These are phyloP conservation scores for Scelioninae gen. 1 DNA, from an alignment of 2,888 invertebrate genomes.

Conservation along the genomic window DNA sequence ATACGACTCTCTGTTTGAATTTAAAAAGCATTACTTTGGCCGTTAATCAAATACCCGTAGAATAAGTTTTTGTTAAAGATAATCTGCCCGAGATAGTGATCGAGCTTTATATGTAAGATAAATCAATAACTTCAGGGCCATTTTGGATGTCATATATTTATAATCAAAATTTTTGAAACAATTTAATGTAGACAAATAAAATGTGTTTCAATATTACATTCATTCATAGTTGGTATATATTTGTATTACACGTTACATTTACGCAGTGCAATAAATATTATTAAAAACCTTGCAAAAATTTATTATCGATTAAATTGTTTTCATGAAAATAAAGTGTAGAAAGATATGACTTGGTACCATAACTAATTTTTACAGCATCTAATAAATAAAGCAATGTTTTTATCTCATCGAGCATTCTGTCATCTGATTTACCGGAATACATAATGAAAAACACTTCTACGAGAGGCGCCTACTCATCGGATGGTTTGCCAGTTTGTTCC, in stretches of 20 bases:
- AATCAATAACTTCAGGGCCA: constrained; percentile 28
- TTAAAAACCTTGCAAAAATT: too few relatives aligned
- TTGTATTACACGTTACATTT: too few relatives aligned
- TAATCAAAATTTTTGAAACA: constrained; percentile 2
- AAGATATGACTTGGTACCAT: too few relatives aligned
- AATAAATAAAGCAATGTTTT: constrained; percentile 16
- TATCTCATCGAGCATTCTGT: constrained; percentile 24
- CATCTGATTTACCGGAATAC: constrained; percentile 35
- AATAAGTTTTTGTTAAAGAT: constrained; percentile 38
- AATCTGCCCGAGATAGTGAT: constrained; percentile 42
- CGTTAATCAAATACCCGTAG: constrained; percentile 44
- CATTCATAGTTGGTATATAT: too few relatives aligned
- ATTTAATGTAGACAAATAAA: neutral
- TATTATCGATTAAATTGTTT: neutral
- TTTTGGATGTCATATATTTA: neutral
- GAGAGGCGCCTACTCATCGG: constrained; percentile 62
- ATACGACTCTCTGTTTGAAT: constrained; percentile 25
- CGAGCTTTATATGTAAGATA: constrained; percentile 2
- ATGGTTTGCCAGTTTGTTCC: constrained; percentile 74
- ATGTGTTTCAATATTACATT: neutral
- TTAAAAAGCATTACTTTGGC: constrained; percentile 35
- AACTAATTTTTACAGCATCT: neutral
- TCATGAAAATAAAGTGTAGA: neutral
- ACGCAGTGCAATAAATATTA: too few relatives aligned
- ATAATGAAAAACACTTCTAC: constrained; percentile 39